These are phyloP conservation scores for Drosophila kepulauana DNA, from an alignment of 1,140 invertebrate species.

Conservation along the genomic window DNA sequence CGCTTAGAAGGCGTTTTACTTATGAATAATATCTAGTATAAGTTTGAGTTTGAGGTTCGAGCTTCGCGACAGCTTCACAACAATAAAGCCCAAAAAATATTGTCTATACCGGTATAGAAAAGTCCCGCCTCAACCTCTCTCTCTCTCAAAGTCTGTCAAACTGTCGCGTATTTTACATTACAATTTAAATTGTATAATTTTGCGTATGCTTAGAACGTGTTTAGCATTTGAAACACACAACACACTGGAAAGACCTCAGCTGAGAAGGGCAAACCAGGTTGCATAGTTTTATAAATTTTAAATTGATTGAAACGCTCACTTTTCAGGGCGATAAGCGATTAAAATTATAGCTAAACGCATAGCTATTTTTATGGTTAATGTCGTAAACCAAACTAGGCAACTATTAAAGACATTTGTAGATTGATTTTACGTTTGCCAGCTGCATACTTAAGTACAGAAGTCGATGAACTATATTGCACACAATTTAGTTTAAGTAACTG, in stretches of 20 bases:
- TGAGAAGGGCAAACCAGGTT: slow-evolving; percentile 64
- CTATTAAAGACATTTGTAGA: slow-evolving; percentile 49
- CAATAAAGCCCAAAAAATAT: slow-evolving; percentile 61
- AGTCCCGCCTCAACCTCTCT: no score
- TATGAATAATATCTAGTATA: slow-evolving; percentile 48
- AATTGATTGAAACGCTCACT: slow-evolving; percentile 29
- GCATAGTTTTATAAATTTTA: slow-evolving; percentile 18
- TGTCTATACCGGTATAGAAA: slow-evolving; percentile 34
- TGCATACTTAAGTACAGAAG: slow-evolving; percentile 55
- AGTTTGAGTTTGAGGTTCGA: slow-evolving; percentile 27
- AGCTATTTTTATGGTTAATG: slow-evolving; percentile 39
- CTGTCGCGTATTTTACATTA: slow-evolving; percentile 67
- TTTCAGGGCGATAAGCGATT: slow-evolving; percentile 57
- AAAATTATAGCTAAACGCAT: slow-evolving; percentile 49
- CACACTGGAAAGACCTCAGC: slow-evolving; percentile 39
- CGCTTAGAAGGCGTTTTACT: slow-evolving; percentile 50
- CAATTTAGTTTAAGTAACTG: not conserved
- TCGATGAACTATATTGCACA: slow-evolving; percentile 40
- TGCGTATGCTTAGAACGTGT: slow-evolving; percentile 66
- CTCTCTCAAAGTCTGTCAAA: slow-evolving; percentile 2
- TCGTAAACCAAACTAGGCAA: slow-evolving; percentile 31
- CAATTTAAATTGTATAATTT: slow-evolving; percentile 72
- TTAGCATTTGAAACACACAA: slow-evolving; percentile 60
- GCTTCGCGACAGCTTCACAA: slow-evolving; percentile 9
- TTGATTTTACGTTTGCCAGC: slow-evolving; percentile 20